phyloP scores from a whole-genome alignment of 2,113 vertebrate species.

The Lophochroa leadbeateri region DNA sequence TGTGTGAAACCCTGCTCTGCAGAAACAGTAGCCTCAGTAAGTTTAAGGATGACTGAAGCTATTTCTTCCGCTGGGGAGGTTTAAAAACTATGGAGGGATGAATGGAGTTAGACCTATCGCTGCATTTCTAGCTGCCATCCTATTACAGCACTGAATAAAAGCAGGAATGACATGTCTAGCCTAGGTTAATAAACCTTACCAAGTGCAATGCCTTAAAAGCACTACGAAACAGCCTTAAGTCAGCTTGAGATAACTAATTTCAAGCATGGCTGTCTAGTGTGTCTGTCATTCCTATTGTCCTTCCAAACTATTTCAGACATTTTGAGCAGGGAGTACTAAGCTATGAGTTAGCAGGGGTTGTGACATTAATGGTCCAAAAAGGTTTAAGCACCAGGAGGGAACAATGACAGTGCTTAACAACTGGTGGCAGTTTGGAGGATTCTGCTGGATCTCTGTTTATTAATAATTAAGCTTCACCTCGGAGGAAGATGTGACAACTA shows the following conservation, averaged over 20 bases:
- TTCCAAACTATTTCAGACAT: slow-evolving; percentile 86
- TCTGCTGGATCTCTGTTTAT: slow-evolving; percentile 69
- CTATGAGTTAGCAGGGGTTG: slow-evolving; percentile 81
- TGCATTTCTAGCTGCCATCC: slow-evolving; percentile 68
- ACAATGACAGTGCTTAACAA: slow-evolving; percentile 69
- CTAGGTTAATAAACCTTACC: slow-evolving; percentile 63
- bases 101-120: slow-evolving; percentile 60
- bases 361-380: slow-evolving; percentile 72
- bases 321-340: slow-evolving; percentile 75
- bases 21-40: slow-evolving; percentile 11
- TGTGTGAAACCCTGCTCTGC: slow-evolving; percentile 50
- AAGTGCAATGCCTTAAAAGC: slow-evolving; percentile 67
- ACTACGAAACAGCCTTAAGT: slow-evolving; percentile 59
- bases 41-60: slow-evolving; percentile 65
- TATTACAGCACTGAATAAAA: slow-evolving; percentile 68
- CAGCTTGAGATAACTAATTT: slow-evolving; percentile 74
- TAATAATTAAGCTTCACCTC: slow-evolving; percentile 66
- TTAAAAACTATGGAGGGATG: slow-evolving; percentile 57
- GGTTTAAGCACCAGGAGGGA: slow-evolving; percentile 65
- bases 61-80: slow-evolving; percentile 45
- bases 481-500: slow-evolving; percentile 80
- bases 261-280: slow-evolving; percentile 80
- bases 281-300: slow-evolving; percentile 80
- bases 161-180: slow-evolving; percentile 65
- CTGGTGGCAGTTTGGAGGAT: slow-evolving; percentile 72